Conservation (phyloP, 1,140 invertebrate species). For the Ephestia elutella region DNA sequence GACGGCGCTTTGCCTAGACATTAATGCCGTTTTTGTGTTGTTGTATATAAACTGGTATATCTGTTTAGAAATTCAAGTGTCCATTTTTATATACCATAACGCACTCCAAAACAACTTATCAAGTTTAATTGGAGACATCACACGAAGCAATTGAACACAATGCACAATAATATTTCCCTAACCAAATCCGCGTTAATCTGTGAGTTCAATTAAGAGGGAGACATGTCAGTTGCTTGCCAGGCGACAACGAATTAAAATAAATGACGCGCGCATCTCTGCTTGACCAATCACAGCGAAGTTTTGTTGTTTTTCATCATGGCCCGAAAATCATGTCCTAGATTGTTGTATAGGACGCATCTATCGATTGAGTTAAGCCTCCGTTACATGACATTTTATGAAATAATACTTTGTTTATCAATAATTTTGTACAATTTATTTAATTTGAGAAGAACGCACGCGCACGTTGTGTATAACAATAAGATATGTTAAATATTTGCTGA, state of each 20-base stretch:
- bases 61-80: too few relatives aligned
- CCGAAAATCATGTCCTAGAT: neutral
- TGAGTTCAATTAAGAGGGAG: constrained; percentile 3
- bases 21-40: too few relatives aligned
- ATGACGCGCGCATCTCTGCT: constrained; percentile 46
- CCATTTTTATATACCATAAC: neutral
- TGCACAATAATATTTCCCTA: neutral
- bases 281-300: constrained; percentile 26
- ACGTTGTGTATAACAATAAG: too few relatives aligned
- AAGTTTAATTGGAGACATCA: constrained; percentile 3
- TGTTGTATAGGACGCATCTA: too few relatives aligned
- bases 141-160: constrained; percentile 1
- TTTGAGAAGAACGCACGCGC: too few relatives aligned
- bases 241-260: constrained; percentile 65
- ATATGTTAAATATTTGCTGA: too few relatives aligned
- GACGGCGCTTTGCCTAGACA: too few relatives aligned
- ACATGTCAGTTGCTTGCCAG: constrained; percentile 10
- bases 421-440: too few relatives aligned
- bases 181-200: neutral
- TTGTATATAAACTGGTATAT: too few relatives aligned
- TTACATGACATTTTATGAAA: too few relatives aligned
- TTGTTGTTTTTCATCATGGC: neutral
- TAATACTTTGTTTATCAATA: too few relatives aligned
- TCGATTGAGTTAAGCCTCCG: too few relatives aligned
- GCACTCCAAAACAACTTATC: neutral